These are phyloP conservation scores for Spilarctia lutea DNA, from an alignment of 2,888 invertebrate species.

Conservation along the genomic window DNA sequence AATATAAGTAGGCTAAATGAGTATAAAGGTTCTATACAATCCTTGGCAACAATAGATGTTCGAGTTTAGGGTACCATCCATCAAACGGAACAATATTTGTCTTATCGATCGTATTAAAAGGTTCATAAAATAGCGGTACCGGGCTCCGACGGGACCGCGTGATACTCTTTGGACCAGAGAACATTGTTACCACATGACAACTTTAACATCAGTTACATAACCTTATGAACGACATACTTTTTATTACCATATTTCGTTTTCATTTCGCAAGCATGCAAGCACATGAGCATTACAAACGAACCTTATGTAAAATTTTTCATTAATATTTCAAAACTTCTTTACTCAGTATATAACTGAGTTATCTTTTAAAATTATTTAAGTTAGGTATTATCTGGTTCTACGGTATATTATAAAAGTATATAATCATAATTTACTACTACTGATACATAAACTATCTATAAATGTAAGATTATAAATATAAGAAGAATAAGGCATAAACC, in stretches of 20 bases:
- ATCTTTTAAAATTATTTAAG: neutral
- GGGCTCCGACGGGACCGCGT: constrained; percentile 65
- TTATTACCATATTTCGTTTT: constrained; percentile 29
- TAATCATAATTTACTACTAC: too few relatives aligned
- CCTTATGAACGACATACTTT: constrained; percentile 46
- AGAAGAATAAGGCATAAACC: too few relatives aligned
- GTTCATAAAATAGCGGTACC: constrained; percentile 68
- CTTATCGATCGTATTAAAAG: constrained; percentile 73
- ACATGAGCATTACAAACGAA: neutral
- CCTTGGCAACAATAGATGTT: constrained; percentile 65
- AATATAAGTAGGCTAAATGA: constrained; percentile 44
- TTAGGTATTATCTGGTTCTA: neutral
- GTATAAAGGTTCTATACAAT: constrained; percentile 41
- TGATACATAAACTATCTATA: too few relatives aligned
- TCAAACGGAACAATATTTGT: constrained; percentile 80
- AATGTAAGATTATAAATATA: too few relatives aligned
- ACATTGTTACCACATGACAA: constrained; percentile 44
- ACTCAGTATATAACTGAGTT: neutral
- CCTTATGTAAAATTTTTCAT: neutral
- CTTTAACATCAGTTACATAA: constrained; percentile 38
- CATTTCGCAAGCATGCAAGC: constrained; percentile 33
- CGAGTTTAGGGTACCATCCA: constrained; percentile 70
- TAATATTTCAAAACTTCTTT: neutral
- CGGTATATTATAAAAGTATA: too few relatives aligned
- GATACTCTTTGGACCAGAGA: constrained; percentile 13